A percentile compares a stretch with the other conserved stretches of the same genome.
These are phyloP conservation scores for Parnassius smintheus DNA, from an alignment of 2,888 invertebrate genomes.

Conservation along the genomic window DNA sequence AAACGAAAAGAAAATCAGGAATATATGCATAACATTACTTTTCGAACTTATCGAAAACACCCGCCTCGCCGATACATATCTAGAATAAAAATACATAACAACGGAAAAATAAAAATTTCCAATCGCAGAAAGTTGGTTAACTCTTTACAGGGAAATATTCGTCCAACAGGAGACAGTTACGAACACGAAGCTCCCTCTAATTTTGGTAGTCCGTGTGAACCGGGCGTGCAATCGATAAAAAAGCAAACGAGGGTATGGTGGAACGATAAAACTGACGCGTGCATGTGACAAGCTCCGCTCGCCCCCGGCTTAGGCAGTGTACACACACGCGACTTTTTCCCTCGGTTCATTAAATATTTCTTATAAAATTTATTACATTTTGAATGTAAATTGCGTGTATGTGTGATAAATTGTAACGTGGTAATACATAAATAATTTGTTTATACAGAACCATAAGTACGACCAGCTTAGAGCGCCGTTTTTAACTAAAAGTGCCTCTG, in stretches of 20 bases:
- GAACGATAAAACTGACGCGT: constrained; percentile 66
- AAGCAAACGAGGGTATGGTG: constrained; percentile 41
- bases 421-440: too few relatives aligned
- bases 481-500: too few relatives aligned
- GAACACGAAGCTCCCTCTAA: constrained; percentile 14
- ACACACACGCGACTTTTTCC: constrained; percentile 14
- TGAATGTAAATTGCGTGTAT: not conserved
- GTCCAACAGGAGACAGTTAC: constrained; percentile 1
- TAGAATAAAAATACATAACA: too few relatives aligned
- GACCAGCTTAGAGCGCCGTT: too few relatives aligned
- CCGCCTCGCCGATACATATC: too few relatives aligned
- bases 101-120: not conserved
- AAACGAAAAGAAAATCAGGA: too few relatives aligned
- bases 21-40: too few relatives aligned
- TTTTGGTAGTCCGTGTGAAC: constrained; percentile 47
- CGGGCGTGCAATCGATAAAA: constrained; percentile 53
- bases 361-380: constrained; percentile 5
- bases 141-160: not conserved
- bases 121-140: not conserved
- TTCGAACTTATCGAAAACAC: too few relatives aligned
- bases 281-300: constrained; percentile 48
- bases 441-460: too few relatives aligned
- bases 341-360: not conserved
- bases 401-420: too few relatives aligned
- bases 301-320: constrained; percentile 23